Conservation (phyloP, 2,113 vertebrate genomes). For the Cololabis saira region DNA sequence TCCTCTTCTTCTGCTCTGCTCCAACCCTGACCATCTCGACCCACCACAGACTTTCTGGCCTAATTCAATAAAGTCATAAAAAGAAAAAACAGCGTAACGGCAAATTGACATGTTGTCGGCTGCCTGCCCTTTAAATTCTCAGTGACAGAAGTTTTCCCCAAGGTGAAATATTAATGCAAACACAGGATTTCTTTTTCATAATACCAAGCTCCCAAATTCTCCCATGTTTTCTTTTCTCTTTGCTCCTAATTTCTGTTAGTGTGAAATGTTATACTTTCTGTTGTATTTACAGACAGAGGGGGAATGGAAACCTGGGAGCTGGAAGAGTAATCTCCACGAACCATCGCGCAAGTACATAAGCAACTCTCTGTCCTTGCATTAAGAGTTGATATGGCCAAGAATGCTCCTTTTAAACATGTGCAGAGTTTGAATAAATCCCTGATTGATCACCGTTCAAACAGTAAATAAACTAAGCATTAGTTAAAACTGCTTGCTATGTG, state of each 20-base stretch:
- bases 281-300: constrained; percentile 63
- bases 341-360: constrained; percentile 32
- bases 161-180: constrained; percentile 82
- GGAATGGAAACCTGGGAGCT: constrained; percentile 32
- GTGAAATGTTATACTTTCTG: constrained; percentile 74
- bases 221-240: constrained; percentile 76
- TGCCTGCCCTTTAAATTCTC: constrained; percentile 72
- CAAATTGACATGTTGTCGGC: constrained; percentile 78
- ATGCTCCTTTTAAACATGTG: constrained; percentile 14
- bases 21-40: constrained; percentile 38
- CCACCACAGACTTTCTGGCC: constrained; percentile 73
- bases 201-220: constrained; percentile 73
- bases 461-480: constrained; percentile 22
- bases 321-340: constrained; percentile 22
- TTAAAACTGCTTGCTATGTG: constrained; percentile 19
- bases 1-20: constrained; percentile 3
- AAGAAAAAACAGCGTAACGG: constrained; percentile 68
- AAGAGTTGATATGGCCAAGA: constrained; percentile 14
- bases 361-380: constrained; percentile 35
- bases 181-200: constrained; percentile 77
- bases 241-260: constrained; percentile 73
- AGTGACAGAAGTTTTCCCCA: constrained; percentile 82
- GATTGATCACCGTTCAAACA: constrained; percentile 24
- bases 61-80: constrained; percentile 81
- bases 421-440: constrained; percentile 4